Percentiles rank a stretch among this genome's conserved stretches.
Evolutionary conservation across 2,113 vertebrate genomes (phyloP).

Genomic region (Gymnogyps californianus): DNA sequence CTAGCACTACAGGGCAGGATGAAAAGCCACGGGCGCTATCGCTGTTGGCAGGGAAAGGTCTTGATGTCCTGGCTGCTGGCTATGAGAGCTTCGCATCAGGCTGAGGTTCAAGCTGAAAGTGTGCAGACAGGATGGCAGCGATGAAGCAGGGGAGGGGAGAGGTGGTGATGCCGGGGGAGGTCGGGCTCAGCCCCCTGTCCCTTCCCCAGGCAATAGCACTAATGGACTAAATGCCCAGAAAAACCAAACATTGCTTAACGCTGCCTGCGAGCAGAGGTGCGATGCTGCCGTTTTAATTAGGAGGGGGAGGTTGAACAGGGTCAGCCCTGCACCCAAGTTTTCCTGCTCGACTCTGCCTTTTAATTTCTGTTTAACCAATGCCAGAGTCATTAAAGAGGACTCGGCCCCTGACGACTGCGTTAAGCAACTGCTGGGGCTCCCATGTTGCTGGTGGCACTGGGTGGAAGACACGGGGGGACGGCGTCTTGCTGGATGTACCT

Average conservation of each 20-base stretch:
- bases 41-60: background rate
- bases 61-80: background rate
- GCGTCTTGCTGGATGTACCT: accelerated
- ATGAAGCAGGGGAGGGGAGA: background rate
- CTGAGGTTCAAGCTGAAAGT: background rate
- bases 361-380: accelerated
- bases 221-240: background rate
- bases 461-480: background rate
- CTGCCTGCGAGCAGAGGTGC: accelerated
- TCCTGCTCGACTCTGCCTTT: background rate
- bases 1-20: background rate
- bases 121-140: background rate
- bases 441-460: background rate
- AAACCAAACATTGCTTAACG: background rate
- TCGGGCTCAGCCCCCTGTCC: accelerated
- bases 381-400: background rate
- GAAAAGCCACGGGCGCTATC: background rate
- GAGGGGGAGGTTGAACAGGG: background rate
- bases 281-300: background rate
- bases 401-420: accelerated
- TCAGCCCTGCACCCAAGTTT: background rate
- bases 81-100: accelerated
- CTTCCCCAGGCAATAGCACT: background rate
- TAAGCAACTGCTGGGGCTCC: background rate
- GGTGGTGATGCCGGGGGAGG: background rate